These are phyloP conservation scores for Chaetophractus vellerosus DNA, from an alignment of 2,797 vertebrate species.

Conservation along the genomic window DNA sequence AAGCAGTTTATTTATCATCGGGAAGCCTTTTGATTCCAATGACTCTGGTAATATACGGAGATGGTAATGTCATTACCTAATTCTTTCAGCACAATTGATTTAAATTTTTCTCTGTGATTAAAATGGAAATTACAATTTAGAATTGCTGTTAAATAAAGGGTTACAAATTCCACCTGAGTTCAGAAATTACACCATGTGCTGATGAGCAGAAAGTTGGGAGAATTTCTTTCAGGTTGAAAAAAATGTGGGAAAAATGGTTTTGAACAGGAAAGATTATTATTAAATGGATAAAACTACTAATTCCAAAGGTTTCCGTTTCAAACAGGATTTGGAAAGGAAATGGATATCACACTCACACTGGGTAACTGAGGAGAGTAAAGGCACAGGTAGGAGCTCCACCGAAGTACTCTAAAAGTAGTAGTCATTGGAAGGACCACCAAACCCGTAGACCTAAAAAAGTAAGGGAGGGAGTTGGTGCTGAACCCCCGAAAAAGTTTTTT, in stretches of 20 bases:
- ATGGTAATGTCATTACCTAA: constrained; percentile 12
- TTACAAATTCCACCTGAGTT: constrained; percentile 63
- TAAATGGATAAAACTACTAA: neutral
- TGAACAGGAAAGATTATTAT: neutral
- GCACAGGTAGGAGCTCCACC: fast-evolving
- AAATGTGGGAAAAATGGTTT: neutral
- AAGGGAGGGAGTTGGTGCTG: neutral
- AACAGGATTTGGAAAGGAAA: neutral
- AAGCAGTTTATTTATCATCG: constrained; percentile 1
- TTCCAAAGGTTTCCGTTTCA: neutral
- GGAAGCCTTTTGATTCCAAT: neutral
- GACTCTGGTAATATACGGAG: neutral
- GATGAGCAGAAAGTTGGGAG: neutral
- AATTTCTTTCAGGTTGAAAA: constrained; percentile 1
- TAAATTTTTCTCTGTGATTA: constrained; percentile 49
- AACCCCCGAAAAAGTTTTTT: neutral
- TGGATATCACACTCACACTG: fast-evolving
- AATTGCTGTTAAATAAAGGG: constrained; percentile 56
- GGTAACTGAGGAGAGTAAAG: neutral
- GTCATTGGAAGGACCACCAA: fast-evolving
- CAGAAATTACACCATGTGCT: constrained; percentile 42
- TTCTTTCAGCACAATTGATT: constrained; percentile 50
- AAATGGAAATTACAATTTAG: constrained; percentile 55
- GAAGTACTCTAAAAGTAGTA: neutral
- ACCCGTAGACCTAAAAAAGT: neutral